A percentile compares a stretch with the other conserved stretches of the same genome.
Conservation (phyloP, 2,113 vertebrate species). For the Nycticebus coucang region DNA sequence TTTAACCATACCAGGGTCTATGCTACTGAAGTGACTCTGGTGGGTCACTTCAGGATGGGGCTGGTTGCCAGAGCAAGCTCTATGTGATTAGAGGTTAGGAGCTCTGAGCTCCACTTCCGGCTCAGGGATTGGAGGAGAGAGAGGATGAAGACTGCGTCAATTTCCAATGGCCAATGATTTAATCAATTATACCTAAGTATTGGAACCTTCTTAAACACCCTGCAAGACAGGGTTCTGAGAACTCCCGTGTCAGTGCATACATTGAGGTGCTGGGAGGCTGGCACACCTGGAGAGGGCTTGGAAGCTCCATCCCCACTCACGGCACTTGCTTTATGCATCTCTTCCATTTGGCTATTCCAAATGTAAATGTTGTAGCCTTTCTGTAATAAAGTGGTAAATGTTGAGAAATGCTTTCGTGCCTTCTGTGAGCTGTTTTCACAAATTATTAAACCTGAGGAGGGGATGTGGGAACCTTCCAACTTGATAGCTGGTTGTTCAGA, state of each 20-base stretch:
- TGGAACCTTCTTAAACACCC: not conserved
- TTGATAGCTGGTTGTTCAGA: not conserved
- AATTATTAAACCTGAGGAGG: not conserved
- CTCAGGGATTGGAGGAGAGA: not conserved
- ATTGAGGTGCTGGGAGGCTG: rapidly evolving
- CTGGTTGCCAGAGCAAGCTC: not conserved
- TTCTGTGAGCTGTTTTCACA: not conserved
- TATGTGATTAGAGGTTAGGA: not conserved
- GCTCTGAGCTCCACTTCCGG: rapidly evolving
- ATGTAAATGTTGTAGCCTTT: not conserved
- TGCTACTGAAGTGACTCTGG: not conserved
- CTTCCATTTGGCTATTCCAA: not conserved
- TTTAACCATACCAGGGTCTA: not conserved
- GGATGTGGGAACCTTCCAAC: not conserved
- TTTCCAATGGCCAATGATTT: not conserved
- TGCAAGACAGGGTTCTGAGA: not conserved
- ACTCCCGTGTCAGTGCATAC: rapidly evolving
- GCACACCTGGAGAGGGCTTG: not conserved
- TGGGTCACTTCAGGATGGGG: not conserved
- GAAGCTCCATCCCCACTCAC: not conserved
- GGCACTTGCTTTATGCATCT: not conserved
- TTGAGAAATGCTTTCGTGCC: not conserved
- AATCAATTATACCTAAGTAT: not conserved
- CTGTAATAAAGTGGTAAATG: not conserved
- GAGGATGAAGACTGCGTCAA: not conserved